Conservation (phyloP, 35 echinoderm and acorn worm species). For the Ophiothrix spiculata region DNA sequence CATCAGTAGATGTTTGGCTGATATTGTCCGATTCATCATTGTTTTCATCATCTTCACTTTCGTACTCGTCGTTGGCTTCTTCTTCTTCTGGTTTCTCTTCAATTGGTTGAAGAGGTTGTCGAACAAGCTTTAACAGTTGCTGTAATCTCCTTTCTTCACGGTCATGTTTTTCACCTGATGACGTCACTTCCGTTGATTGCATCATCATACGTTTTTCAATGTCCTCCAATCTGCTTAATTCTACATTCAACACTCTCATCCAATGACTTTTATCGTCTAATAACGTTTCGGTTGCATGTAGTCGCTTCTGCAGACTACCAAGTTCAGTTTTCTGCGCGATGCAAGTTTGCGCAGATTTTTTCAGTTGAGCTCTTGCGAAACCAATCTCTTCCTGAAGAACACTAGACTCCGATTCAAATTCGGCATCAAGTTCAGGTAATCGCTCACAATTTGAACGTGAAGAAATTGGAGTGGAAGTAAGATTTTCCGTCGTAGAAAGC, state of each 20-base stretch:
- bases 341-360: slow-evolving; percentile 8
- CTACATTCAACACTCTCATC: slow-evolving; percentile 18
- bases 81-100: not conserved
- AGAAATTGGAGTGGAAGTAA: not conserved
- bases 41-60: too few species aligned
- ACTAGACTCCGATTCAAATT: not conserved
- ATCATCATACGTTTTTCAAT: not conserved
- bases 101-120: not conserved
- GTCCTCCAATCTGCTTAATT: slow-evolving; percentile 23
- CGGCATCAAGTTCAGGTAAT: too few species aligned
- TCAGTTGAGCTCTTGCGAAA: slow-evolving; percentile 27
- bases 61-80: too few species aligned
- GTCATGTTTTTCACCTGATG: not conserved
- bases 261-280: slow-evolving; percentile 32
- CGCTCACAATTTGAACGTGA: too few species aligned
- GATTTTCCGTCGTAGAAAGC: too few species aligned
- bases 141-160: not conserved
- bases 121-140: not conserved
- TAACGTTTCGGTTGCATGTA: slow-evolving; percentile 29
- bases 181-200: not conserved
- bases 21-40: too few species aligned
- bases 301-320: slow-evolving; percentile 15
- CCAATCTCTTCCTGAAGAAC: slow-evolving; percentile 1
- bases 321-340: slow-evolving; percentile 44
- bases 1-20: not conserved